Base-by-base conservation (phyloP, 2,797 vertebrate species). In the Gallinago nigripennis region DNA sequence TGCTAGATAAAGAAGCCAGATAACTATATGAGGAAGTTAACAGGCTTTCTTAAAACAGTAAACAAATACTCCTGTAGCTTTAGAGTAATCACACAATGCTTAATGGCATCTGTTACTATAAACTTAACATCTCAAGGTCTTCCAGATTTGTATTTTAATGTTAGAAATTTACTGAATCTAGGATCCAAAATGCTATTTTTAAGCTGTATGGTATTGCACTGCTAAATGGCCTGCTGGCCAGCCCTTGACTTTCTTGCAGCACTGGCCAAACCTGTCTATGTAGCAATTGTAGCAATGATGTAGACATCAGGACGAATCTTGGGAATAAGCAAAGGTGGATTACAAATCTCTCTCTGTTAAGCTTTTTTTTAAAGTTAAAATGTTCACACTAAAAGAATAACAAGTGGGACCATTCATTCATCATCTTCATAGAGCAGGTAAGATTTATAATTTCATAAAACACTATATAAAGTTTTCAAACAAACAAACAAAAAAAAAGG, bases 181-280 rank as follows among this genome's bases (percentile, higher is more conserved):
- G 16, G n/a, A 90, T 83, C 23, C 23, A 95, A 91, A 92, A 86
- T 58, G 48, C 18, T 81, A 8, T 14, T 91, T 92, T 92, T 70
- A 81, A 86, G 53, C 19, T 61, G 16, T 39, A 65, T 4, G n/a
- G 4, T 70, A 60, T 69, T 86, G 66, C 23, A 35, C 30, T 82
- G 48, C 60, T 75, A 82, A 93, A 82, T 70, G 14, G 9, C 43
- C 21, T 13, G 15, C 20, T 82, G n/a, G 37, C 17, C 50, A 86
- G 35, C 13, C 39, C 73, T 93, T 76, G n/a, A 81, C 84, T 94
- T 95, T 88, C 90, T 88, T 86, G 90, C 54, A 71, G 46, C 66
- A 84, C 92, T 82, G 88, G 94, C 54, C 83, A 92, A 93, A 95
- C 92, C 63, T 92, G 73, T 86, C 88, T 70, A 8, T 66, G n/a